Base-by-base conservation (phyloP, 2,113 vertebrate species). In the Felis chaus region DNA sequence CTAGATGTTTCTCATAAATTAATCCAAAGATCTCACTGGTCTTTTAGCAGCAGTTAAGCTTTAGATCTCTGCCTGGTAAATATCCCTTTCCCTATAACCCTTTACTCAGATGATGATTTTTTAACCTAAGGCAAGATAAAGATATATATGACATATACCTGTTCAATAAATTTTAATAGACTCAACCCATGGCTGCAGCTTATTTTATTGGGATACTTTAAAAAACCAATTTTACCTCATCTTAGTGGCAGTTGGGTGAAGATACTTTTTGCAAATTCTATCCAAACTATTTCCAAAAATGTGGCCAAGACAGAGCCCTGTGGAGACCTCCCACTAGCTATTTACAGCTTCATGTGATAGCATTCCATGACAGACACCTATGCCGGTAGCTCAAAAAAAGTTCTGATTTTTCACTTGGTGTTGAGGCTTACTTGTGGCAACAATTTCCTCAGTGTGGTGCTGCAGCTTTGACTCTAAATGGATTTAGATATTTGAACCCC, bases 181-280 rank as follows among this genome's bases (percentile, higher is more conserved):
- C 14, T 94, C 31, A 85, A 13, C n/a, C 25, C 36, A 57, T 53
- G 69, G 25, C 48, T 96, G 18, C 50, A 85, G 57, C 53, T 95
- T 76, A 74, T 76, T 94, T 78, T 83, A 78, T 48, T 93, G 65
- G 27, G 33, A 86, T 92, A 92, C 61, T 94, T 90, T 61, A 85
- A 94, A 92, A 85, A 76, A 76, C 39, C 93, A 80, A 7, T 68
- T 98, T 92, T 96, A 27, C 25, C 65, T 97, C 48, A 50, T 84
- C 4, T 90, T 92, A 86, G 21, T 29, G 83, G 65, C 10, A 81
- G 3, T 61, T 94, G 39, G 53, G 61, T 74, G 13, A 61, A 23
- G 69, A 95, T 73, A 63, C 25, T 71, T 29, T 95, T 68, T 96
- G 29, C 15, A 89, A 23, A 41, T 88, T 94, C 48, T 57, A 27